Evolutionary conservation across 1,140 invertebrate genomes (phyloP), one percentile per base, ranked within the genome.

Genomic region (Bombus superbus): DNA sequence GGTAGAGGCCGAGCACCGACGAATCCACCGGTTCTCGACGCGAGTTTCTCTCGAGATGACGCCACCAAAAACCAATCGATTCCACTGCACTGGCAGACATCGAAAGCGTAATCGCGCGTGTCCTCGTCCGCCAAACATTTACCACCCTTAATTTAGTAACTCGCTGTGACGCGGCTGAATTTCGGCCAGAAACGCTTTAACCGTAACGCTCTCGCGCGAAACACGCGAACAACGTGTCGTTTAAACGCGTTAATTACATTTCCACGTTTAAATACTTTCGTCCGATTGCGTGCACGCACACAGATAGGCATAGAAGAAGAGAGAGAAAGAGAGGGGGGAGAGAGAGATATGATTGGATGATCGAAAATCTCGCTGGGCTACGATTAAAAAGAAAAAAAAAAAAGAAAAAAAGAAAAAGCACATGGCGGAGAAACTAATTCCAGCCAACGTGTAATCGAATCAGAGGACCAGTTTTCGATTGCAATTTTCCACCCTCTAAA

Each of bases 11-110:
- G 71, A 74, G 32, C 42, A 72, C 35, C 25, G 40, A 40, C 66
- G 47, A 40, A 87, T 44, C 57, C 57, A 28, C 25, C 71, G 80
- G 74, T 87, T 87, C 86, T 79, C 75, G 81, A 81, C 69, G 62
- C 22, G 9, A 25, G 15, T 72, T 74, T 25, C 72, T 74, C 74
- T 77, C 57, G 53, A 42, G 75, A n/a, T 25, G 8, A 13, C 4
- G 22, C 25, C 25, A 25, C 47, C 47, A 11, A 35, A 10, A 38
- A 28, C 25, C 32, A n/a, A 32, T 35, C 44, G 32, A 47, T 57
- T 72, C 9, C 22, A 10, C 15, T 9, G 10, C 8, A 40, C 40
- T 6, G 25, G 6, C 57, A 11, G 35, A 73, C 47, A 66, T n/a
- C 64, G 32, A 22, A 35, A 32, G 32, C 11, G 40, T 15, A 42